Conservation (phyloP, 2,113 vertebrate species). For the Paramormyrops kingsleyae region DNA sequence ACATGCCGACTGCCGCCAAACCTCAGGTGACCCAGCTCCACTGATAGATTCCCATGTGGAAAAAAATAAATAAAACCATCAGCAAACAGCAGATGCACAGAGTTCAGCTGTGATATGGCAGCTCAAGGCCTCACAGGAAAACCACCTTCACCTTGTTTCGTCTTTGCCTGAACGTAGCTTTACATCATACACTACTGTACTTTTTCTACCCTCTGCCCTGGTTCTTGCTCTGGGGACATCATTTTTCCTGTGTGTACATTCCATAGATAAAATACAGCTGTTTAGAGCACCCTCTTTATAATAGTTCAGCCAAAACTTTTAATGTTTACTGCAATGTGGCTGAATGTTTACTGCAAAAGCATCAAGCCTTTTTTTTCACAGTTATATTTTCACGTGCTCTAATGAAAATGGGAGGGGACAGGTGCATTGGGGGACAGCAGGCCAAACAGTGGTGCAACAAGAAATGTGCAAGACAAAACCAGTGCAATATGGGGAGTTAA, state of each 20-base stretch:
- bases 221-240: background rate
- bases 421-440: background rate
- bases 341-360: background rate
- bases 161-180: background rate
- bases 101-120: constrained; percentile 47
- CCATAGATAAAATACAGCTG: background rate
- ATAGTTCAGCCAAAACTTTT: background rate
- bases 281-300: background rate
- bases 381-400: background rate
- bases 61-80: constrained; percentile 40
- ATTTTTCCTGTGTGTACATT: background rate
- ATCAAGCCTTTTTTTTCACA: background rate
- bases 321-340: background rate
- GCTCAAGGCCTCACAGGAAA: constrained; percentile 34
- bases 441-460: background rate
- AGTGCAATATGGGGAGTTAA: no score
- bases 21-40: constrained; percentile 48
- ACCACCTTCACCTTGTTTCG: background rate
- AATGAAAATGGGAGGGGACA: background rate
- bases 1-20: constrained; percentile 40
- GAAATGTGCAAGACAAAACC: background rate
- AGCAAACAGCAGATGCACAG: constrained; percentile 51
- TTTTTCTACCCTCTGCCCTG: background rate
- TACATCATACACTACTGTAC: background rate
- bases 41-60: constrained; percentile 50